Evolutionary conservation across 1,140 invertebrate species (phyloP).

Genomic region (Drosophila ananassae): DNA sequence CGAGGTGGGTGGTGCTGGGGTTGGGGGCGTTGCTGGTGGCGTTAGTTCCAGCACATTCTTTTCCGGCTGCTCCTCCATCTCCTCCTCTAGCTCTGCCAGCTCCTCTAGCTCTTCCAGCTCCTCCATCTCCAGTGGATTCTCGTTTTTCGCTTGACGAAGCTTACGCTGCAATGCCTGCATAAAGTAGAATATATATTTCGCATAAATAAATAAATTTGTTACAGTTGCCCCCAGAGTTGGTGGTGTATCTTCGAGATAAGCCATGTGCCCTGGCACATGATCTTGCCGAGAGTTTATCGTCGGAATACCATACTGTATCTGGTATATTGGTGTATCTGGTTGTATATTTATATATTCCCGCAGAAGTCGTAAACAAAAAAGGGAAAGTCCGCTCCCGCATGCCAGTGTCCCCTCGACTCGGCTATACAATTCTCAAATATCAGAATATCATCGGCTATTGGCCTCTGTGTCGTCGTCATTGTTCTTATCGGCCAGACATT

Average conservation of each 20-base stretch:
- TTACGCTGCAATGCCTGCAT: conserved; percentile 71
- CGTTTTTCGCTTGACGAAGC: conserved; percentile 54
- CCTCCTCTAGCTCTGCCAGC: conserved; percentile 12
- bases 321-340: neutral
- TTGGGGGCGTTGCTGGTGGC: conserved; percentile 65
- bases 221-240: conserved; percentile 5
- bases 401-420: neutral
- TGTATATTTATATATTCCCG: neutral
- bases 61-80: conserved; percentile 32
- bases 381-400: conserved; percentile 51
- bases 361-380: conserved; percentile 46
- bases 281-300: conserved; percentile 41
- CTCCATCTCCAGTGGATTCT: conserved; percentile 27
- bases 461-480: conserved; percentile 68
- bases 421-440: conserved; percentile 4
- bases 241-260: conserved; percentile 38
- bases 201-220: conserved; percentile 58
- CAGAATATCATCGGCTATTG: conserved; percentile 69
- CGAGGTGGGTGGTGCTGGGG: conserved; percentile 56
- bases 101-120: conserved; percentile 13
- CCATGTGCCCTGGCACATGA: conserved; percentile 36
- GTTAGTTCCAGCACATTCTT: conserved; percentile 65
- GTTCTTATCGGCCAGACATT: conserved; percentile 60
- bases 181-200: conserved; percentile 44
- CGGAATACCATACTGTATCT: conserved; percentile 13